Conservation (phyloP, 2,113 vertebrate genomes). For the Butastur rufipennis region DNA sequence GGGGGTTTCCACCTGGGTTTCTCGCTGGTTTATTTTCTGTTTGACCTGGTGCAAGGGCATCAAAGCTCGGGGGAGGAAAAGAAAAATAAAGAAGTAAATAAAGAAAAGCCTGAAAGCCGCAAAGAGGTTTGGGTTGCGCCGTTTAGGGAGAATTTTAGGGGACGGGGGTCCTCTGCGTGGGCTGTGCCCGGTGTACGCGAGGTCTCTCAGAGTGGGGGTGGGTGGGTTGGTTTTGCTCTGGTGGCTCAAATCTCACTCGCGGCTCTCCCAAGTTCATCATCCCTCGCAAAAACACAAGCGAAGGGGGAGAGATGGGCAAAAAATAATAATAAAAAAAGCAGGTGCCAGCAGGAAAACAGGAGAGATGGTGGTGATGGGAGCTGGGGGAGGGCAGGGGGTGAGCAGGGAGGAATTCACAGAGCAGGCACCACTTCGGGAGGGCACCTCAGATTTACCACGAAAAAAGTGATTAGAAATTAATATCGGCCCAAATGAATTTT, state of each 20-base stretch:
- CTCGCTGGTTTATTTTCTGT: neutral
- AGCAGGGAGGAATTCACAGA: neutral
- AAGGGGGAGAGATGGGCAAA: neutral
- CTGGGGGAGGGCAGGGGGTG: neutral
- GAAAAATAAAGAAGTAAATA: too few species aligned
- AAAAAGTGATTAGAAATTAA: neutral
- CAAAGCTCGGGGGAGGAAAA: neutral
- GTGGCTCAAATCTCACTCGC: neutral
- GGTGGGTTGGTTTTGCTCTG: neutral
- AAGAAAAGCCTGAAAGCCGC: neutral
- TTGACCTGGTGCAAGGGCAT: neutral
- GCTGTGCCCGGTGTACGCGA: accelerated
- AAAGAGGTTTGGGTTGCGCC: neutral
- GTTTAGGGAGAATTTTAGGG: neutral
- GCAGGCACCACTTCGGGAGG: neutral
- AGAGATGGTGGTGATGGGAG: neutral
- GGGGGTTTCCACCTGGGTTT: neutral
- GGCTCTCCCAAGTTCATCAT: neutral
- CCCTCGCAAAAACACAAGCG: accelerated
- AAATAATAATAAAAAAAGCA: neutral
- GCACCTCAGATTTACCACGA: accelerated
- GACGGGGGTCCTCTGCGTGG: neutral
- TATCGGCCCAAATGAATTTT: accelerated
- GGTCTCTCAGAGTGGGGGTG: accelerated
- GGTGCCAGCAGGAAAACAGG: neutral